These are phyloP conservation scores for Oligia fasciuncula DNA, from an alignment of 2,888 invertebrate genomes.

Conservation along the genomic window DNA sequence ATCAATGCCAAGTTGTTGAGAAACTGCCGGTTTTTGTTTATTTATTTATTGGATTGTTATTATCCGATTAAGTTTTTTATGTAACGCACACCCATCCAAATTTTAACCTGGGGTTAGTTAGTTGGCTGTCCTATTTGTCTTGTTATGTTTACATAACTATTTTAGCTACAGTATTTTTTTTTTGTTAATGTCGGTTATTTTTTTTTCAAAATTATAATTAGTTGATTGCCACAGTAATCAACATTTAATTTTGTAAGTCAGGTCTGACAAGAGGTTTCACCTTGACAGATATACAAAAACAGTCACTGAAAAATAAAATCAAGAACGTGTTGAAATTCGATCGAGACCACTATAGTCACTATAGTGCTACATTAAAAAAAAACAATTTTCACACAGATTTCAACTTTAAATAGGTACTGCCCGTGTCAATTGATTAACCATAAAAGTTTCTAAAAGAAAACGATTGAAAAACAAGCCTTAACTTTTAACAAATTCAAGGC, in stretches of 20 bases:
- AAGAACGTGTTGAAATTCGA: not conserved
- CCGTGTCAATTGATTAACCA: slow-evolving; percentile 15
- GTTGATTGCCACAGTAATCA: not conserved
- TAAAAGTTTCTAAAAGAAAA: slow-evolving; percentile 4
- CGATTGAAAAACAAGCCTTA: slow-evolving; percentile 9
- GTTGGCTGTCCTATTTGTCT: not conserved
- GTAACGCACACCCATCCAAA: not conserved
- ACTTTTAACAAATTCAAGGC: slow-evolving; percentile 45
- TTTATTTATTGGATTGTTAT: not conserved
- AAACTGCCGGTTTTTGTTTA: slow-evolving; percentile 1
- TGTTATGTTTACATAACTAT: not conserved
- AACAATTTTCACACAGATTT: slow-evolving; percentile 1
- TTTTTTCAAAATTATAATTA: not conserved
- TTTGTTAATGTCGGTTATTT: not conserved
- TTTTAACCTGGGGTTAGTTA: not conserved
- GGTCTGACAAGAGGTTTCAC: not conserved
- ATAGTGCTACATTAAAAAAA: not conserved
- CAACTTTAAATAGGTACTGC: not conserved
- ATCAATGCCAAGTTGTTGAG: slow-evolving; percentile 37
- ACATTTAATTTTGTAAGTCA: not conserved
- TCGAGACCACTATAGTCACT: no score
- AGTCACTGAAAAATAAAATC: not conserved
- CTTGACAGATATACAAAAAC: slow-evolving; percentile 6
- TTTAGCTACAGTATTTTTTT: not conserved
- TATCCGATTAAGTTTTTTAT: not conserved